Evolutionary conservation across 2,113 vertebrate species (phyloP), one percentile per base, ranked within the genome.

Genomic region (Sebastes fasciatus): DNA sequence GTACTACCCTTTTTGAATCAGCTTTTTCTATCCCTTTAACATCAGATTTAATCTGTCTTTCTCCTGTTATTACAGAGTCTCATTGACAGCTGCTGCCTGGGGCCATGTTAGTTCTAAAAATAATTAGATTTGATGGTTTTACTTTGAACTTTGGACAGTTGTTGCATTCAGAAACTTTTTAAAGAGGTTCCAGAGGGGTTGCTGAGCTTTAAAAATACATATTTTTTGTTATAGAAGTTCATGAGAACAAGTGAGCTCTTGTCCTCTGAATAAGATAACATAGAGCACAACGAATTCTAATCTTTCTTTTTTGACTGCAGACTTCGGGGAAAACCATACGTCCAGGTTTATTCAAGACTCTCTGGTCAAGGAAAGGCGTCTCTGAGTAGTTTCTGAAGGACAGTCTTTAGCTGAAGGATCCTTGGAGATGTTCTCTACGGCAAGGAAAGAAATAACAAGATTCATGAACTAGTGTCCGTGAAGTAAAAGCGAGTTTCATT

Each of bases 91-190:
- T 63, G 13, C 75, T 46, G 75, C 81, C 60, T 0, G 14, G 60
- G 81, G 73, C 17, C 73, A 80, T 42, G 48, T 17, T 52, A 6
- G 34, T n/a, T 73, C 60, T 11, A 8, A 73, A 45, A 51, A 67
- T 60, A 67, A 82, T 84, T 78, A 57, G 68, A 48, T 8, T 46
- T 19, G 52, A 74, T 45, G 45, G 16, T 78, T 77, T 52, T n/a
- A 40, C 82, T 85, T 83, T 83, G 75, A 80, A 79, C 42, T 79
- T 21, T 67, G 40, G 61, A 58, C 66, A 70, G 62, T 70, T 62
- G 45, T 54, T 74, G 55, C 55, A 49, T 61, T 79, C 4, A 48
- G 16, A 82, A 68, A 54, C 9, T 14, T 55, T 63, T 73, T 45
- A 40, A 52, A 48, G 42, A 61, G 34, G 14, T 4, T 68, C 19